These are phyloP conservation scores for Gadopsis marmoratus DNA, from an alignment of 2,797 vertebrate species.

Conservation along the genomic window DNA sequence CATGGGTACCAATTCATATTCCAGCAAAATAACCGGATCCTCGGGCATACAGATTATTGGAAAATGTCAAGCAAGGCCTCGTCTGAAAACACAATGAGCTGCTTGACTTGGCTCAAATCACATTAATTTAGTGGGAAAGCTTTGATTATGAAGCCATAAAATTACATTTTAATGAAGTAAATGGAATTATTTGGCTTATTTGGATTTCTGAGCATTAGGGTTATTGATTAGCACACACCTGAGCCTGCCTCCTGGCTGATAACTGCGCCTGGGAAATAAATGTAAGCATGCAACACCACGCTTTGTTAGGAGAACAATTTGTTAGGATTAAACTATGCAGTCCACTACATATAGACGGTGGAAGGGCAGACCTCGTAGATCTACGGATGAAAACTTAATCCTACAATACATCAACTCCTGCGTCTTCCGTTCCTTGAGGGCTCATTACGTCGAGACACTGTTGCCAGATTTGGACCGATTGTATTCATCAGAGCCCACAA, in stretches of 20 bases:
- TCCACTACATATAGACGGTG: neutral
- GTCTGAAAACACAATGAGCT: slow-evolving; percentile 54
- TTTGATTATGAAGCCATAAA: slow-evolving; percentile 69
- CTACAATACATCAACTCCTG: neutral
- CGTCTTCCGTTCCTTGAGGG: neutral
- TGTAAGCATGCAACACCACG: neutral
- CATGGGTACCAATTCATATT: neutral
- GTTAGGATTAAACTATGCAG: neutral
- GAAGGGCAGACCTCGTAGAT: neutral
- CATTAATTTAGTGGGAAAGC: slow-evolving; percentile 36
- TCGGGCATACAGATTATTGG: slow-evolving; percentile 23
- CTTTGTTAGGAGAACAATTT: neutral
- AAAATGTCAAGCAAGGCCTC: slow-evolving; percentile 51
- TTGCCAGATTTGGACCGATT: neutral
- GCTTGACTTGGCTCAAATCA: slow-evolving; percentile 57
- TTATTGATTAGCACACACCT: slow-evolving; percentile 15
- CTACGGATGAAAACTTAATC: neutral
- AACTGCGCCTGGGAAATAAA: slow-evolving; percentile 1
- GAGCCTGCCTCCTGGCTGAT: slow-evolving; percentile 1
- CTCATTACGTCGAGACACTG: neutral
- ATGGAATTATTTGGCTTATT: slow-evolving; percentile 50
- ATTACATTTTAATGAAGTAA: slow-evolving; percentile 62
- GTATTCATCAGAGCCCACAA: neutral
- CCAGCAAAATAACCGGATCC: slow-evolving; percentile 1
- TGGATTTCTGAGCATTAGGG: slow-evolving; percentile 17